phyloP scores from a whole-genome alignment of 2,113 vertebrate species.

The Noctilio leporinus region DNA sequence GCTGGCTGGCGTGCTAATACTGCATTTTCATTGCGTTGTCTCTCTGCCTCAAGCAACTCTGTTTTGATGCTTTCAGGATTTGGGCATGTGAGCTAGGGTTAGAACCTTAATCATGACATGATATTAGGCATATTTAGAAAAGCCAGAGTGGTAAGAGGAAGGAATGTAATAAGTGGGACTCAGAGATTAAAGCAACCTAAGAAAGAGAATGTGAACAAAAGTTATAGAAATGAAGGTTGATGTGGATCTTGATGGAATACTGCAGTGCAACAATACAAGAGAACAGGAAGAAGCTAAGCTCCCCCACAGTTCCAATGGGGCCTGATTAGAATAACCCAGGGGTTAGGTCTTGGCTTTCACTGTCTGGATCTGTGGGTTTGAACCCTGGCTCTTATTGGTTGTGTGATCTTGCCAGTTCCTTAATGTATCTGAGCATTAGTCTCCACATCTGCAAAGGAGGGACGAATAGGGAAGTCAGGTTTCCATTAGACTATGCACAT shows the following conservation, averaged over 20 bases:
- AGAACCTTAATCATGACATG: constrained; percentile 34
- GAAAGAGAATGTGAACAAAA: constrained; percentile 12
- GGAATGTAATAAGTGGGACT: constrained; percentile 37
- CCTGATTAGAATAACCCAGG: neutral
- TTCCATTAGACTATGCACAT: neutral
- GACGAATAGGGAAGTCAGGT: neutral
- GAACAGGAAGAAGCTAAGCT: neutral
- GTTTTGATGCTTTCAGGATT: constrained; percentile 12
- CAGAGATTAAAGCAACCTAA: constrained; percentile 59
- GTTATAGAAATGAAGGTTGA: constrained; percentile 21
- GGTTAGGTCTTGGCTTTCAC: neutral
- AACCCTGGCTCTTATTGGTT: neutral
- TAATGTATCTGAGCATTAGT: neutral
- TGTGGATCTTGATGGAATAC: neutral
- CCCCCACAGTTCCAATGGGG: neutral
- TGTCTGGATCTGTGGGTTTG: neutral
- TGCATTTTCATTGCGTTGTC: neutral
- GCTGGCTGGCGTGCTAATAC: neutral
- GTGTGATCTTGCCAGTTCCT: neutral
- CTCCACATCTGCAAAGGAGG: neutral
- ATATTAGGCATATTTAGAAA: constrained; percentile 52
- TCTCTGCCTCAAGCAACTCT: constrained; percentile 22
- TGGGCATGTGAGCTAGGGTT: constrained; percentile 13
- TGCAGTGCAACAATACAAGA: neutral
- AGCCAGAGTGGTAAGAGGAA: constrained; percentile 28